These are phyloP conservation scores for Rhea americana DNA, from an alignment of 2,113 vertebrate species.

Conservation along the genomic window DNA sequence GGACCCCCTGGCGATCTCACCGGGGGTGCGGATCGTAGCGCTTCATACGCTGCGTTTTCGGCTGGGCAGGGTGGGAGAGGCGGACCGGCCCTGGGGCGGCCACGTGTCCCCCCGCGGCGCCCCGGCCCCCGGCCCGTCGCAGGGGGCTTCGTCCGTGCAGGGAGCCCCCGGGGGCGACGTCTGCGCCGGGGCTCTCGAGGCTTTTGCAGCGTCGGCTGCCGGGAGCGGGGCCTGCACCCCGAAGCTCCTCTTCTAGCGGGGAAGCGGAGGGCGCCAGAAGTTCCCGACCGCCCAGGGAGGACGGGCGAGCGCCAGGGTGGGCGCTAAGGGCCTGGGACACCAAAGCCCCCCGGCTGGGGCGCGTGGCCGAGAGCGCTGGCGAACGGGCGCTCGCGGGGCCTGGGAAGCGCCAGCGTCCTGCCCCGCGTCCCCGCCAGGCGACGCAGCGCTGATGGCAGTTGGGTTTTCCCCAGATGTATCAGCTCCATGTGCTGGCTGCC, in stretches of 20 bases:
- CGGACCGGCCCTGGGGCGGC: fast-evolving
- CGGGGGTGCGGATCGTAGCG: fast-evolving
- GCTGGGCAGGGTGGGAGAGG: not conserved
- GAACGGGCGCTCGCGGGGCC: too few relatives aligned
- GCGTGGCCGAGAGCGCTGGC: too few relatives aligned
- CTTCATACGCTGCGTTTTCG: not conserved
- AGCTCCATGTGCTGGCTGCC: too few relatives aligned
- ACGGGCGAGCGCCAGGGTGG: not conserved
- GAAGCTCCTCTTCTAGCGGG: fast-evolving
- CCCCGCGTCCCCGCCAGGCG: too few relatives aligned
- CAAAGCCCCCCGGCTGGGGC: too few relatives aligned
- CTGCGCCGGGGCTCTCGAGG: not conserved
- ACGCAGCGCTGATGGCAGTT: too few relatives aligned
- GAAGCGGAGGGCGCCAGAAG: not conserved
- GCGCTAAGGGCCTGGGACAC: too few relatives aligned
- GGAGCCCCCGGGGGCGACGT: not conserved
- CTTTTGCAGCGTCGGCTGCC: not conserved
- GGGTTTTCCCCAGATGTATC: too few relatives aligned
- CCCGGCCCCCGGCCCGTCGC: not conserved
- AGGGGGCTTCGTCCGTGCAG: not conserved
- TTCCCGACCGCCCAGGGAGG: too few relatives aligned
- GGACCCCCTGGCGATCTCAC: not conserved
- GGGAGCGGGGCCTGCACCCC: not conserved
- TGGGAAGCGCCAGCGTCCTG: too few relatives aligned
- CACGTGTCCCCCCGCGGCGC: fast-evolving